Evolutionary conservation across 2,113 vertebrate genomes (phyloP).

Genomic region (Benitochromis conjunctus): DNA sequence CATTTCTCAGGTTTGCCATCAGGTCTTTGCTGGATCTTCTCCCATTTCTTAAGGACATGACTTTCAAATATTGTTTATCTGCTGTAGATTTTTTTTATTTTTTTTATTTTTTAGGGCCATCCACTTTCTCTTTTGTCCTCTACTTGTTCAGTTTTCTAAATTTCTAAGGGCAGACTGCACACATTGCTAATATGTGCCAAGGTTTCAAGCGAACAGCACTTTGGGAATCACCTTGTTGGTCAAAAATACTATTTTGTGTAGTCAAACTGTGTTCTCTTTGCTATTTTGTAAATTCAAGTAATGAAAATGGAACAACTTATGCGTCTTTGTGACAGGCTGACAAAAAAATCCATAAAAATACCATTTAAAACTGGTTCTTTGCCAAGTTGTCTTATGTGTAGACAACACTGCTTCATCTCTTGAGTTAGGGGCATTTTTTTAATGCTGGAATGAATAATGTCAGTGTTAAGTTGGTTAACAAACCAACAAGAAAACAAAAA

Average conservation of each 20-base stretch:
- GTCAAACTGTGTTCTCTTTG: neutral
- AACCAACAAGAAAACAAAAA: neutral
- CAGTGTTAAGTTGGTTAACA: neutral
- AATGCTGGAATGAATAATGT: neutral
- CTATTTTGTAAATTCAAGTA: neutral
- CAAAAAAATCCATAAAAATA: neutral
- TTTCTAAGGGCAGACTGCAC: too few relatives aligned
- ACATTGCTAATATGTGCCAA: too few relatives aligned
- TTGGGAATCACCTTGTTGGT: neutral
- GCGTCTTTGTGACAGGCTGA: neutral
- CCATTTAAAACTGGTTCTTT: neutral
- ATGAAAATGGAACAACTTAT: neutral
- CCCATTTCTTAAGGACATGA: neutral
- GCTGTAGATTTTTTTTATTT: too few relatives aligned
- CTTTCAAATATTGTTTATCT: too few relatives aligned
- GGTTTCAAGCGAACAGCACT: too few relatives aligned
- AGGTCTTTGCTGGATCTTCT: neutral
- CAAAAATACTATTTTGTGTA: neutral
- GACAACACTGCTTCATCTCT: neutral
- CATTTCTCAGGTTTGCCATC: neutral
- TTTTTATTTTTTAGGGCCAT: too few relatives aligned
- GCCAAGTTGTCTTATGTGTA: neutral
- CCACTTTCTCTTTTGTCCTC: too few relatives aligned
- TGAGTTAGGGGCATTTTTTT: neutral
- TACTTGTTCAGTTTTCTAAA: too few relatives aligned